Evolutionary conservation across 2,888 invertebrate species (phyloP).

Genomic region (Dasysyrphus albostriatus): DNA sequence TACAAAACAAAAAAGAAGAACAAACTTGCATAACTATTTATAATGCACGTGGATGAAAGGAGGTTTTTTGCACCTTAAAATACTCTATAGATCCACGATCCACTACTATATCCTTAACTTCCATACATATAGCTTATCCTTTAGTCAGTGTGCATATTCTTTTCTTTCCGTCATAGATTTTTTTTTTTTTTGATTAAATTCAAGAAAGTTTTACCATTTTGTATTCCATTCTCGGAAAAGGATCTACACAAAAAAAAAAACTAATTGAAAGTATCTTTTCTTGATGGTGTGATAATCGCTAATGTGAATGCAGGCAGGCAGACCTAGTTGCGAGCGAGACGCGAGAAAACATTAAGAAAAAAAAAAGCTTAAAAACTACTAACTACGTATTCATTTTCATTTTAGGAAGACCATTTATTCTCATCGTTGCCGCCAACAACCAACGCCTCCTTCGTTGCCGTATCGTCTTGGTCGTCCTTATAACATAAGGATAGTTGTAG

Average conservation of each 20-base stretch:
- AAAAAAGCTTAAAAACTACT: constrained; percentile 3
- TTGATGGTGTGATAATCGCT: constrained; percentile 70
- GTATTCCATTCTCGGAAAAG: constrained; percentile 5
- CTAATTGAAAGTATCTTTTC: constrained; percentile 54
- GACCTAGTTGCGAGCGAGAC: constrained; percentile 16
- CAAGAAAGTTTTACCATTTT: constrained; percentile 48
- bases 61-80: constrained; percentile 56
- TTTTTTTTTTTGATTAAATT: constrained; percentile 14
- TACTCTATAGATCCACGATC: not conserved
- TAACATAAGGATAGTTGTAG: constrained; percentile 20
- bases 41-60: constrained; percentile 40
- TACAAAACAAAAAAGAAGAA: not conserved
- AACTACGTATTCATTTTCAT: constrained; percentile 64
- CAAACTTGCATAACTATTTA: constrained; percentile 64
- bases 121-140: constrained; percentile 20
- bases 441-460: not conserved
- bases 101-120: not conserved
- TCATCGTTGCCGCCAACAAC: constrained; percentile 19
- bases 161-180: constrained; percentile 12
- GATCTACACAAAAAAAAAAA: constrained; percentile 7
- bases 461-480: not conserved
- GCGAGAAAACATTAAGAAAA: constrained; percentile 20
- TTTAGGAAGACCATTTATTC: constrained; percentile 61
- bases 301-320: constrained; percentile 58
- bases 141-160: constrained; percentile 8